Base-by-base conservation (phyloP, 2,888 invertebrate genomes). In the Poecilobothrus nobilitatus region DNA sequence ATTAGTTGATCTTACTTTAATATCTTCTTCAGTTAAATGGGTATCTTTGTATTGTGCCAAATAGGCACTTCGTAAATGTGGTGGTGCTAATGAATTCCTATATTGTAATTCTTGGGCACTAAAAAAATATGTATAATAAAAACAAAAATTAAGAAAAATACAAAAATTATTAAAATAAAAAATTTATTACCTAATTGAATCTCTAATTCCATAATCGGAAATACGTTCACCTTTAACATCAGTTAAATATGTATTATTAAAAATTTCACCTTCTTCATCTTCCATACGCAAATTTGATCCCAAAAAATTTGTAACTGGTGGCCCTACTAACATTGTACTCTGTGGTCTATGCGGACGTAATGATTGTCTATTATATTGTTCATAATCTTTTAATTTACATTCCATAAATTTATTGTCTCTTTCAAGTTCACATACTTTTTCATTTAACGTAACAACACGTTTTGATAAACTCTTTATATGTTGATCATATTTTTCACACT, bases 261-360 rank as follows among this genome's bases (percentile, higher is more conserved):
- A 94, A 65, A 91, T 84, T 78, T 94, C 93, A 65, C 90, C 91
- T 74, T 92, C 92, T 77, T 94, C 94, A 76, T 94, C 94, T 66
- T 92, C 93, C 87, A 91, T 90, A 74, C 87, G 86, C 33, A 90
- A 82, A 72, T 85, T 85, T 5, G 77, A 75, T 53, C 75, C 76
- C 21, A 77, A 68, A 70, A 76, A 76, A n/a, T 73, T 53, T 18
- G 15, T 18, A 53, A 53, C 12, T 18, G 53, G 53, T 18, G 53
- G 53, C 9, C 18, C 37, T 20, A 8, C 10, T 5, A 10, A 22
- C 18, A 27, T 44, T 37, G 65, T n/a, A 37, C n/a, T 34, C 1
- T 61, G 18, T 67, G 63, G 67, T 63, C 62, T 22, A 10, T 22
- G 18, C 37, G 15, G 61, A 12, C 33, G 21, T 12, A 67, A 34